phyloP scores from a whole-genome alignment of 2,113 vertebrate genomes.

The Stigmatopora nigra region DNA sequence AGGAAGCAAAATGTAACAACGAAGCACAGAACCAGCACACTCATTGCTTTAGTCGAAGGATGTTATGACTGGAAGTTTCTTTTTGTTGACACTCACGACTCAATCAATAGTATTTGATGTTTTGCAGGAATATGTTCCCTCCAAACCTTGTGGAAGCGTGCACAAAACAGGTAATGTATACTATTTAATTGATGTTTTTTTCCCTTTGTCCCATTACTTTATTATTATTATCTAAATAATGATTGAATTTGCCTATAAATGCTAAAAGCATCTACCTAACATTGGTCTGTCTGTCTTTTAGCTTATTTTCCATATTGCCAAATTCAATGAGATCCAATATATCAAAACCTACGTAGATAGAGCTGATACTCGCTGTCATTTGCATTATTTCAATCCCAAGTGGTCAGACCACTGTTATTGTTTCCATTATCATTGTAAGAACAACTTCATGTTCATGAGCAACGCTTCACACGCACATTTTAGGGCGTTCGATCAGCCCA shows the following conservation, averaged over 20 bases:
- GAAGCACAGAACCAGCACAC: too few relatives aligned
- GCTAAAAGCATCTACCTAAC: neutral
- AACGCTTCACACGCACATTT: too few relatives aligned
- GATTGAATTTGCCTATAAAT: neutral
- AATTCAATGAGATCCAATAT: neutral
- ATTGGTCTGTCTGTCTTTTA: too few relatives aligned
- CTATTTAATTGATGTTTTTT: neutral
- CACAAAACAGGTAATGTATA: conserved; percentile 86
- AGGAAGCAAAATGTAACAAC: too few relatives aligned
- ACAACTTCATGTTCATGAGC: too few relatives aligned
- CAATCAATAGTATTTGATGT: conserved; percentile 21
- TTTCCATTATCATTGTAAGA: too few relatives aligned
- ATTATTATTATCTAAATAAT: neutral
- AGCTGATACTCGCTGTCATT: neutral
- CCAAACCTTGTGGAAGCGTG: conserved; percentile 95
- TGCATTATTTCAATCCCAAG: neutral
- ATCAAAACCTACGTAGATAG: neutral
- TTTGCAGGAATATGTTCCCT: conserved; percentile 95
- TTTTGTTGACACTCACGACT: too few relatives aligned
- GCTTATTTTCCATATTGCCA: too few relatives aligned
- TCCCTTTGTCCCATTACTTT: neutral
- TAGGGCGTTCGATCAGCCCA: too few relatives aligned
- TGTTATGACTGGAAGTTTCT: too few relatives aligned
- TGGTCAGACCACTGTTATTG: too few relatives aligned
- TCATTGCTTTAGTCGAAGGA: too few relatives aligned